A percentile compares a stretch with the other conserved stretches of the same genome.
Conservation (phyloP, 2,797 vertebrate species). For the Buphagus erythrorhynchus region DNA sequence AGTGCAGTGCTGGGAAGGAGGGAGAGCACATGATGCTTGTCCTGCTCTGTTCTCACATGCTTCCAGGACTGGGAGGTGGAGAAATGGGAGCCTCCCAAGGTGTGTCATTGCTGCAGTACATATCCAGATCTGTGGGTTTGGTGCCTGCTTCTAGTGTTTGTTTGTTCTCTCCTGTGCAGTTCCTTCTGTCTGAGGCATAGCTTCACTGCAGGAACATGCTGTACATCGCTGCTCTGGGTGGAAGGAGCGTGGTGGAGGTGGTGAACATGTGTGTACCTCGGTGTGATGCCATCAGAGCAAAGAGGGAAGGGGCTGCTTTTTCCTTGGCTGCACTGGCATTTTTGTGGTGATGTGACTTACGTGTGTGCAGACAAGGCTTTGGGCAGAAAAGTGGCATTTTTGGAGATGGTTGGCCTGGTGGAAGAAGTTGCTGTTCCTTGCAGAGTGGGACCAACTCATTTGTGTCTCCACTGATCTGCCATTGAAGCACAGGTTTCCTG, state of each 20-base stretch:
- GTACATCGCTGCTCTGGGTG: accelerated
- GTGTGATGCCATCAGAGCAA: neutral
- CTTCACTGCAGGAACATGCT: neutral
- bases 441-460: neutral
- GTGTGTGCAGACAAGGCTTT: neutral
- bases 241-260: neutral
- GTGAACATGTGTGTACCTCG: accelerated
- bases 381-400: neutral
- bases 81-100: neutral
- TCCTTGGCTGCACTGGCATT: neutral
- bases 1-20: neutral
- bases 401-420: neutral
- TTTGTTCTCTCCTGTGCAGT: neutral
- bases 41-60: slow-evolving; percentile 4
- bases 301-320: neutral
- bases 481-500: neutral
- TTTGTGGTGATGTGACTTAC: neutral
- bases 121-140: neutral
- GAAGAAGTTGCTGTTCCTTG: neutral
- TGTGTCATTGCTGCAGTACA: neutral
- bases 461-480: neutral
- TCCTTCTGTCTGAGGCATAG: neutral
- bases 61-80: neutral
- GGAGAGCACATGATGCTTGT: neutral
- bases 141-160: neutral